Evolutionary conservation across 2,113 vertebrate species (phyloP), one percentile per base, ranked within the genome.

Genomic region (Semnornis frantzii): DNA sequence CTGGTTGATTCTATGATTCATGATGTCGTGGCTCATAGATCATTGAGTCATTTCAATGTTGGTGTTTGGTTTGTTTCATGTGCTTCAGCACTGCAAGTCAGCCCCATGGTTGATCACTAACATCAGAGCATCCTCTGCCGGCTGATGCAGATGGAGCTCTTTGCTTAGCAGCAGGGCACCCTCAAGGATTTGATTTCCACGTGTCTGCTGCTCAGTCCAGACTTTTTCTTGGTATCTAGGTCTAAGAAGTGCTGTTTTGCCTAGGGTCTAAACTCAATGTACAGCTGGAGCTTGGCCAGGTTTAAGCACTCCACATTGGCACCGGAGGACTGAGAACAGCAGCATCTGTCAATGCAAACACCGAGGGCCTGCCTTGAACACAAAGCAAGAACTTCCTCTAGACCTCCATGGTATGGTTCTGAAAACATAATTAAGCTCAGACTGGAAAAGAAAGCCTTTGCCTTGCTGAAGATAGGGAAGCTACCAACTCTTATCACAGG

Each of bases 61-160:
- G 90, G 69, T 71, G 46, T 77, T 92, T 94, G 50, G 54, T 74
- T 95, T 85, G 50, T 55, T 91, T 83, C 34, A 3, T 48, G 85
- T 59, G 64, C 42, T 79, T 92, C 86, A 59, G 73, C 65, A 52
- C n/a, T 58, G 85, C 57, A 93, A 94, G 79, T 76, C 90, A 86
- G 30, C 65, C 60, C 80, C 19, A 2, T 25, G 69, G 87, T 80
- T 91, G 89, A 89, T 90, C 59, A 30, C 77, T 89, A 92, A 82
- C 77, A 74, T 84, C 83, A 93, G 80, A 95, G 80, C 92, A 95
- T 74, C 94, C 93, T 95, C 92, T 95, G 85, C 90, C 79, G 90
- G 92, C 65, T 83, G 69, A 39, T 59, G 48, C 65, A 74, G 79
- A 34, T 2, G 3, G 58, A 94, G 82, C 50, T 92, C 57, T 46